Percentiles rank a stretch among this genome's conserved stretches.
Conservation (phyloP, 1,140 invertebrate species). For the Drosophila triauraria region DNA sequence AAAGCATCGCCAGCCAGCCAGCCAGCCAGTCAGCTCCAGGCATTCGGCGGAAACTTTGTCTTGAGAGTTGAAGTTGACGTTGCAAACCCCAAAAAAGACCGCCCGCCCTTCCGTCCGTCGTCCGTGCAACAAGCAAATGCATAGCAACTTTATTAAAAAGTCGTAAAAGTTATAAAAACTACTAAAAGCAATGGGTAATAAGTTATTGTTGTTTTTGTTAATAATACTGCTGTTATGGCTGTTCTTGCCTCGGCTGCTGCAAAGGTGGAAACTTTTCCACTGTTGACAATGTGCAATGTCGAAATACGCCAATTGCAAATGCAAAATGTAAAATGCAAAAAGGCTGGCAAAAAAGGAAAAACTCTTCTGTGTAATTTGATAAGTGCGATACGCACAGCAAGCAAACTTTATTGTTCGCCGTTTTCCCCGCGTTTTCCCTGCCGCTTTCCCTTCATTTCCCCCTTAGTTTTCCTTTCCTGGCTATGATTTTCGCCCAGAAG, state of each 20-base stretch:
- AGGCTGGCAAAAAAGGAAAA: slow-evolving; percentile 3
- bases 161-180: slow-evolving; percentile 83
- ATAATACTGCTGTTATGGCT: slow-evolving; percentile 44
- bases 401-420: slow-evolving; percentile 44
- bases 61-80: slow-evolving; percentile 52
- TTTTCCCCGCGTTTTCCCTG: slow-evolving; percentile 6
- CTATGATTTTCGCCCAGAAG: not conserved
- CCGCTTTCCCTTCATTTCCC: slow-evolving; percentile 2
- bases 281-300: slow-evolving; percentile 52
- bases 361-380: slow-evolving; percentile 52
- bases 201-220: slow-evolving; percentile 71
- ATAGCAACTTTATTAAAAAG: slow-evolving; percentile 83
- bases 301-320: slow-evolving; percentile 41
- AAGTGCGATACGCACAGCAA: slow-evolving; percentile 46
- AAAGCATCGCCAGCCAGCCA: slow-evolving; percentile 35
- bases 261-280: slow-evolving; percentile 36
- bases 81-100: slow-evolving; percentile 10
- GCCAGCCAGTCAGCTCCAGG: slow-evolving; percentile 26
- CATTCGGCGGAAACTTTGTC: slow-evolving; percentile 69
- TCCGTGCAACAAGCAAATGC: slow-evolving; percentile 70
- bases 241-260: slow-evolving; percentile 21
- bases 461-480: not conserved
- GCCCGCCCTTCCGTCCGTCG: not conserved
- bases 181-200: slow-evolving; percentile 82
- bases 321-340: slow-evolving; percentile 20